Evolutionary conservation across 1,140 invertebrate species (phyloP).

Genomic region (Zaprionus kolodkinae): DNA sequence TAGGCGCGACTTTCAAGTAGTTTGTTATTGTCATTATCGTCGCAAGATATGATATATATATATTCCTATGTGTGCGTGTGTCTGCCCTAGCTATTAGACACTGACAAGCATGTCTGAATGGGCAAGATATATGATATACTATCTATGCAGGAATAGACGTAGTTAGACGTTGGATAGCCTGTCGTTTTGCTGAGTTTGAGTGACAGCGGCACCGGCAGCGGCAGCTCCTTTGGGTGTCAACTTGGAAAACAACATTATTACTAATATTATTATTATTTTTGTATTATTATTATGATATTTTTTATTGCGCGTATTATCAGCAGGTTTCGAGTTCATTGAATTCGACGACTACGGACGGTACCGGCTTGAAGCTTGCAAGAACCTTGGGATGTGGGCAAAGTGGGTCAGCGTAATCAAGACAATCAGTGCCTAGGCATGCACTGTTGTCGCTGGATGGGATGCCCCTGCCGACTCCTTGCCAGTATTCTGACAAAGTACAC

Average conservation of each 20-base stretch:
- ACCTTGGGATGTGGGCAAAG: constrained; percentile 67
- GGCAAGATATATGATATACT: neutral
- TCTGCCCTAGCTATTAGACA: neutral
- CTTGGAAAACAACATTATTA: constrained; percentile 77
- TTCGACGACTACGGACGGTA: constrained; percentile 62
- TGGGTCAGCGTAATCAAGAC: constrained; percentile 80
- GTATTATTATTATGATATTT: constrained; percentile 57
- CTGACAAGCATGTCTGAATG: neutral
- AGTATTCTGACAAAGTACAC: constrained; percentile 4
- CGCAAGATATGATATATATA: neutral
- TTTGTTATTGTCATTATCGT: constrained; percentile 60
- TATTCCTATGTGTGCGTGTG: too few species aligned
- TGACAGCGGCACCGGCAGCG: constrained; percentile 19
- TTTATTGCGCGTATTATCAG: constrained; percentile 80
- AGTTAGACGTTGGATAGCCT: neutral
- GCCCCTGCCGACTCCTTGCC: constrained; percentile 9
- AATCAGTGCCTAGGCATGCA: constrained; percentile 77
- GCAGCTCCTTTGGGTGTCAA: constrained; percentile 21
- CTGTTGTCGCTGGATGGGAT: neutral
- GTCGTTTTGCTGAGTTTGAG: constrained; percentile 27
- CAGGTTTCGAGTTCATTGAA: constrained; percentile 82
- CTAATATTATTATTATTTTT: constrained; percentile 64
- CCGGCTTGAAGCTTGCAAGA: constrained; percentile 17
- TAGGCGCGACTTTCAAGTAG: constrained; percentile 61
- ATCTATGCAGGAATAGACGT: constrained; percentile 19